Percentiles rank a stretch among this genome's conserved stretches.
phyloP scores from a whole-genome alignment of 2,113 vertebrate genomes.

The Grus americana region DNA sequence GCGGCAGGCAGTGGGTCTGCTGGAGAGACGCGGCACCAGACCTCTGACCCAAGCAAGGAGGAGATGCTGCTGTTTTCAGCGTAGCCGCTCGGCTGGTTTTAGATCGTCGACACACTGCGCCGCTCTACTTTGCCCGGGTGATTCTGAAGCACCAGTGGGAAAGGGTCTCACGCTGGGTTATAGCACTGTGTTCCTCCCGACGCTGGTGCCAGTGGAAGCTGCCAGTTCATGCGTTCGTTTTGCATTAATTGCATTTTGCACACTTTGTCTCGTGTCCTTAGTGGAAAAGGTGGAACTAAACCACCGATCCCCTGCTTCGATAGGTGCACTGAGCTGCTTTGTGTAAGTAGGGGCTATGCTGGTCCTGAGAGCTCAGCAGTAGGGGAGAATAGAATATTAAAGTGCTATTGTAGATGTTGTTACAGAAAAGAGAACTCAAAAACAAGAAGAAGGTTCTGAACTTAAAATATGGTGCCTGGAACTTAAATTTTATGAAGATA shows the following conservation, averaged over 20 bases:
- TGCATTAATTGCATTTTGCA: background rate
- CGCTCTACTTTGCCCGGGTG: background rate
- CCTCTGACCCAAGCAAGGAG: background rate
- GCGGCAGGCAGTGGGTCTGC: background rate
- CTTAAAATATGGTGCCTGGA: background rate
- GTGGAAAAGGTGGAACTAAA: background rate
- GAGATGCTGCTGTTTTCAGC: background rate
- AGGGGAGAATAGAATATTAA: background rate
- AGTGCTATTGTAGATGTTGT: background rate
- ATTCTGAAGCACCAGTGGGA: background rate
- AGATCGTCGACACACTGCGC: fast-evolving
- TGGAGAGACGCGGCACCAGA: background rate
- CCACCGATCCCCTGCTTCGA: fast-evolving
- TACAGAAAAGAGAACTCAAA: background rate
- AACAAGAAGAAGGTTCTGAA: background rate
- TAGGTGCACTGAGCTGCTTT: background rate
- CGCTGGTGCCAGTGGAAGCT: background rate
- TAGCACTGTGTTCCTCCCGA: fast-evolving
- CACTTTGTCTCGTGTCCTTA: background rate
- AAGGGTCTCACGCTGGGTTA: background rate
- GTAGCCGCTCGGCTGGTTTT: fast-evolving
- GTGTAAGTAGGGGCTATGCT: fast-evolving
- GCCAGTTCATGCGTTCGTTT: fast-evolving
- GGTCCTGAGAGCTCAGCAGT: background rate
- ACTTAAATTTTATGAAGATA: background rate